Percentiles rank a stretch among this genome's conserved stretches.
phyloP scores from a whole-genome alignment of 2,113 vertebrate genomes.

The Leucosticte australis region DNA sequence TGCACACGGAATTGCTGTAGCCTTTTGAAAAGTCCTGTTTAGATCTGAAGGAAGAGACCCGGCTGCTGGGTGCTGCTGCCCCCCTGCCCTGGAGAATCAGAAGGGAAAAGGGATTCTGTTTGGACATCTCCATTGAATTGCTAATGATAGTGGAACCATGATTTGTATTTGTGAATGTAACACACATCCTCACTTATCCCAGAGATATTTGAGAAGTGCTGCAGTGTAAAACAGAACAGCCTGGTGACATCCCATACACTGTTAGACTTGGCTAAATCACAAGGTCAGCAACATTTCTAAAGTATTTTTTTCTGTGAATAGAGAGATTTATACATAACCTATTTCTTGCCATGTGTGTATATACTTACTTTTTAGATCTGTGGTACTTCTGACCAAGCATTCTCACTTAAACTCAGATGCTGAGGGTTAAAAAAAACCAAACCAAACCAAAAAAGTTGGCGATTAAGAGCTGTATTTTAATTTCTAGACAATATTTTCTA shows the following conservation, averaged over 20 bases:
- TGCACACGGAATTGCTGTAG: neutral
- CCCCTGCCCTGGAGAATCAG: neutral
- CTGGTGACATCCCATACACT: neutral
- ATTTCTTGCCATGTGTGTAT: neutral
- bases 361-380: neutral
- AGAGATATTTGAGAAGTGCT: neutral
- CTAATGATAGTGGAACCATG: neutral
- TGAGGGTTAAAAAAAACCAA: fast-evolving
- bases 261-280: neutral
- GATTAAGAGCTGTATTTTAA: neutral
- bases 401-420: neutral
- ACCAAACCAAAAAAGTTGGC: fast-evolving
- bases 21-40: neutral
- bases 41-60: neutral
- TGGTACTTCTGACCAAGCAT: neutral
- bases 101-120: neutral
- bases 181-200: neutral
- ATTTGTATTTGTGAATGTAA: neutral
- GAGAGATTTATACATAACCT: neutral
- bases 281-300: neutral
- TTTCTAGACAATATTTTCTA: neutral
- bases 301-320: neutral
- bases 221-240: neutral
- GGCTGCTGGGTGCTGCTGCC: neutral
- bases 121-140: neutral